Percentiles rank a stretch among this genome's conserved stretches.
These are phyloP conservation scores for Melipona quadrifasciata DNA, from an alignment of 1,140 invertebrate genomes.

Conservation along the genomic window DNA sequence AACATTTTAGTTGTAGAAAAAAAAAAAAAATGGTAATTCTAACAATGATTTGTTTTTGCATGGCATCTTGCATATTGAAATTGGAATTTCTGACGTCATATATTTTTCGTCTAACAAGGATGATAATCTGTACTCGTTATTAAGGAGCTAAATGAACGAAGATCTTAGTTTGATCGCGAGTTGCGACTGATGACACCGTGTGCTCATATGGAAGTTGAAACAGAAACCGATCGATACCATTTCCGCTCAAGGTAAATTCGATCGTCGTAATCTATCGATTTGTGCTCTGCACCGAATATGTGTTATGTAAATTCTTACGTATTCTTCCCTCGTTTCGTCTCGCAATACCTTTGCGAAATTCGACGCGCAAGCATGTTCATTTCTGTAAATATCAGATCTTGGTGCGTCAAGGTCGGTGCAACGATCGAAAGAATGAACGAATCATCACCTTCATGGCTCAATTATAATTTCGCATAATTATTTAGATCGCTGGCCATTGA, in stretches of 20 bases:
- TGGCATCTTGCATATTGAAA: not conserved
- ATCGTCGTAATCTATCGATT: not conserved
- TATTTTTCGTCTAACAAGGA: not conserved
- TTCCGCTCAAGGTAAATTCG: not conserved
- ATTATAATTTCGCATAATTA: not conserved
- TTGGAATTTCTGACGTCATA: too few relatives aligned
- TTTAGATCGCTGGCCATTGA: not conserved
- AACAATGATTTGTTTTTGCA: not conserved
- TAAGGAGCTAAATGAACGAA: not conserved
- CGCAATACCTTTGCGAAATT: constrained; percentile 33
- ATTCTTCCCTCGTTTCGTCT: constrained; percentile 5
- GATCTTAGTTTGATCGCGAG: not conserved
- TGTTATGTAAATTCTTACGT: constrained; percentile 23
- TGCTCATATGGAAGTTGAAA: too few relatives aligned
- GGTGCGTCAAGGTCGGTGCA: constrained; percentile 44
- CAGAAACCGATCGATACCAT: not conserved
- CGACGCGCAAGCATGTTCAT: constrained; percentile 34
- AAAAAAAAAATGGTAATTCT: not conserved
- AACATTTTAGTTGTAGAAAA: not conserved
- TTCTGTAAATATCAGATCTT: constrained; percentile 60
- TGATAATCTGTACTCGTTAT: not conserved
- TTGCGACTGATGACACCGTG: not conserved
- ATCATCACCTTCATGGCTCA: not conserved
- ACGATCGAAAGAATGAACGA: constrained; percentile 24
- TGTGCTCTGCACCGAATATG: not conserved